Conservation (phyloP, 2,113 vertebrate species). For the Alaudala cheleensis region DNA sequence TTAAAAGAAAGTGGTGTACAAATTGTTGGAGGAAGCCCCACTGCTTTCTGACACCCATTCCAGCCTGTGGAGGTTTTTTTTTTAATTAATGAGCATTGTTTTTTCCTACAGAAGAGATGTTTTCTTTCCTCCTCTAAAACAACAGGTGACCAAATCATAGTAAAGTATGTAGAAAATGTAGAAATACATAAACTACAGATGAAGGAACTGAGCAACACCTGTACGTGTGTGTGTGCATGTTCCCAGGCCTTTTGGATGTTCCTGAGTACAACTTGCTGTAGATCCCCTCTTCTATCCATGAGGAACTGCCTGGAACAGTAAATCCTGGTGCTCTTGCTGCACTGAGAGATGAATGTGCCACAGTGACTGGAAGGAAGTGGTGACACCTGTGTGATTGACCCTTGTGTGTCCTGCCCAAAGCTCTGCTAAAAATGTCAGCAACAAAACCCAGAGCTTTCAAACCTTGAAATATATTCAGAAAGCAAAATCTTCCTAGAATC, state of each 20-base stretch:
- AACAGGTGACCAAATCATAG: not conserved
- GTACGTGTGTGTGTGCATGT: accelerated
- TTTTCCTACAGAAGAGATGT: not conserved
- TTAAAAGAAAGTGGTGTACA: not conserved
- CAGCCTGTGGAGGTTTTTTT: not conserved
- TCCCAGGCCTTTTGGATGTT: not conserved
- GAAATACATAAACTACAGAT: not conserved
- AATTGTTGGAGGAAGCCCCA: not conserved
- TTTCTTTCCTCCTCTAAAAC: not conserved
- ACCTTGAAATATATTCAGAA: not conserved
- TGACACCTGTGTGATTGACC: not conserved
- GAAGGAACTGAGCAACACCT: not conserved
- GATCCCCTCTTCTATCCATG: not conserved
- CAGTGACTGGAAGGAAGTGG: not conserved
- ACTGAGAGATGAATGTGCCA: not conserved
- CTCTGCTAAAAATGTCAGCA: not conserved
- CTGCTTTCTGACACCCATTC: not conserved
- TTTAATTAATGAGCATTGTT: not conserved
- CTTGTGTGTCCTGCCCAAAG: not conserved
- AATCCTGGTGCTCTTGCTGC: not conserved
- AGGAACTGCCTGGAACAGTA: not conserved
- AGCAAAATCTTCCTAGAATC: not conserved
- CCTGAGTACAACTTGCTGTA: accelerated
- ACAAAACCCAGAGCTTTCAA: not conserved
- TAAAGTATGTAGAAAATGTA: not conserved